phyloP scores from a whole-genome alignment of 35 echinoderm and acorn worm species.

The Ophioderma brevispina region DNA sequence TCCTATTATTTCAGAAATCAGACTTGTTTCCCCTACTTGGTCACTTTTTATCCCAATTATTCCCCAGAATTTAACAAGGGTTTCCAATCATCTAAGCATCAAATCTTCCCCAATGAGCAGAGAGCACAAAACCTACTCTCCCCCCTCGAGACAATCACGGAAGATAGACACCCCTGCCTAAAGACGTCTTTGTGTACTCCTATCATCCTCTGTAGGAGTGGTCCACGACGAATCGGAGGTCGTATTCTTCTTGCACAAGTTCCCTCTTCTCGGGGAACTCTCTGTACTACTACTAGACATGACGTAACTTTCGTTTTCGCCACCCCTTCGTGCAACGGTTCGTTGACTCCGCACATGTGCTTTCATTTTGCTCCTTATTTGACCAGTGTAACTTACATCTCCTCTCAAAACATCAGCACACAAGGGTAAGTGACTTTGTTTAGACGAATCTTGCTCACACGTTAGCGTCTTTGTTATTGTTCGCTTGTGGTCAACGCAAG shows the following conservation, averaged over 20 bases:
- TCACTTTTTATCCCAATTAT: too few species aligned
- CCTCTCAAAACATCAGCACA: slow-evolving; percentile 26
- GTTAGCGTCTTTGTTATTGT: neutral
- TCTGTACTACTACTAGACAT: too few species aligned
- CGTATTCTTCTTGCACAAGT: neutral
- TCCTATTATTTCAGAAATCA: too few species aligned
- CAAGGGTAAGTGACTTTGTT: slow-evolving; percentile 12
- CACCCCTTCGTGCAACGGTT: too few species aligned
- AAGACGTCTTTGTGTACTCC: neutral
- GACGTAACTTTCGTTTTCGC: too few species aligned
- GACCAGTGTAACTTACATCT: slow-evolving; percentile 26
- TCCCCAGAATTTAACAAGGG: too few species aligned
- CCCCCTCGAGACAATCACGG: too few species aligned
- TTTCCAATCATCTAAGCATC: too few species aligned
- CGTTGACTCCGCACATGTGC: neutral
- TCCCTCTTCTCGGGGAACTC: neutral
- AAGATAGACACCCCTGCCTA: too few species aligned
- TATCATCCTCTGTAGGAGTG: neutral
- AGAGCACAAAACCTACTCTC: too few species aligned
- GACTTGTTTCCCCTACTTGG: too few species aligned
- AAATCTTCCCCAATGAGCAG: too few species aligned
- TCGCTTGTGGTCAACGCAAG: slow-evolving; percentile 41
- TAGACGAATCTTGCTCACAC: neutral
- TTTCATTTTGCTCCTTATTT: slow-evolving; percentile 27
- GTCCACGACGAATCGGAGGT: neutral